Conservation (phyloP, 1,140 invertebrate genomes). For the Rhynchophorus ferrugineus region DNA sequence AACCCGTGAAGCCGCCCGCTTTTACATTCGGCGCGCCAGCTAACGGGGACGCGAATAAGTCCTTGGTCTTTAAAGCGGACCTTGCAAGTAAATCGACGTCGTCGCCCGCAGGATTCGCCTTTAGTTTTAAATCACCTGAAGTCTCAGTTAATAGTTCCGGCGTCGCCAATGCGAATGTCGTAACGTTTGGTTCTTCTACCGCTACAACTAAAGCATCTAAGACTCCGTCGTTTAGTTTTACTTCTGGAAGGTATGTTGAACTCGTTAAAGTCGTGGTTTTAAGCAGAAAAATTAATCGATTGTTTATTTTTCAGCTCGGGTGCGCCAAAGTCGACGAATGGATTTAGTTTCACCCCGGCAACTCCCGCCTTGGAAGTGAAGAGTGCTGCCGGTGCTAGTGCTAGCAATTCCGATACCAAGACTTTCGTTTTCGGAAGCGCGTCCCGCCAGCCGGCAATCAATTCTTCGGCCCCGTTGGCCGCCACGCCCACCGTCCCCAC, state of each 20-base stretch:
- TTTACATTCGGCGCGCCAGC: slow-evolving; percentile 9
- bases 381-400: too few relatives aligned
- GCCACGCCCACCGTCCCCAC: not conserved
- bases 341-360: slow-evolving; percentile 14
- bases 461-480: not conserved
- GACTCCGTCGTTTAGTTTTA: slow-evolving; percentile 5
- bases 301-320: slow-evolving; percentile 4
- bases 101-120: not conserved
- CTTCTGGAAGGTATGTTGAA: slow-evolving; percentile 5
- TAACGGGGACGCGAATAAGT: slow-evolving; percentile 5
- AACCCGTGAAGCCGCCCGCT: not conserved
- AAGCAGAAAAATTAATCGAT: not conserved
- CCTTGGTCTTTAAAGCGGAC: too few relatives aligned
- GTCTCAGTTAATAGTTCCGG: not conserved
- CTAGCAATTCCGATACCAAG: slow-evolving; percentile 2
- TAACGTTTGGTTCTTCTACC: not conserved
- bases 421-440: slow-evolving; percentile 8
- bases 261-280: not conserved
- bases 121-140: not conserved
- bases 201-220: not conserved
- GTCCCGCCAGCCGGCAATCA: not conserved
- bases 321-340: slow-evolving; percentile 10
- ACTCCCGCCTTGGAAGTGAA: slow-evolving; percentile 10
- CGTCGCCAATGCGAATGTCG: not conserved
- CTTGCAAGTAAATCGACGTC: too few relatives aligned